Evolutionary conservation across 1,140 invertebrate genomes (phyloP).

Genomic region (Euura saliciscinereae): DNA sequence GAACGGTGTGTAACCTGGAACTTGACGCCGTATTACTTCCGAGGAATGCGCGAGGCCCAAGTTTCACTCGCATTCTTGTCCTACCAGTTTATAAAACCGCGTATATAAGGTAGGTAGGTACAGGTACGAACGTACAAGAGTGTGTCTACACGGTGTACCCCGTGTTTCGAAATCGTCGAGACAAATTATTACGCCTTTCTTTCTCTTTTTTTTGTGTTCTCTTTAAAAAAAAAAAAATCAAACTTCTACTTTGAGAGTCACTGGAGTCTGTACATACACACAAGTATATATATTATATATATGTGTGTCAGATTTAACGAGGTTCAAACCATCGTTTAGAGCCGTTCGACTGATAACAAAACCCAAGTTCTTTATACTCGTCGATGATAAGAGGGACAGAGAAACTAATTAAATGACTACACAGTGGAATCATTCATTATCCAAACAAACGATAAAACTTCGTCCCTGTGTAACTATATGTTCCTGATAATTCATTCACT

Average conservation of each 20-base stretch:
- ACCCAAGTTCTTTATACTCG: too few relatives aligned
- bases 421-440: too few relatives aligned
- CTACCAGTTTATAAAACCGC: constrained; percentile 1
- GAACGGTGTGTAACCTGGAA: too few relatives aligned
- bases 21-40: neutral
- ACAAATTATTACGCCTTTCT: neutral
- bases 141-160: too few relatives aligned
- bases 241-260: too few relatives aligned
- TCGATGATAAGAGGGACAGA: too few relatives aligned
- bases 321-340: neutral
- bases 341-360: neutral
- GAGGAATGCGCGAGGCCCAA: neutral
- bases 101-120: neutral
- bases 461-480: too few relatives aligned
- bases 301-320: constrained; percentile 9
- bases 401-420: too few relatives aligned
- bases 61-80: constrained; percentile 7
- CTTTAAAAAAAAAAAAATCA: neutral
- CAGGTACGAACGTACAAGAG: neutral
- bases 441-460: too few relatives aligned
- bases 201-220: neutral
- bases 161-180: too few relatives aligned
- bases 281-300: constrained; percentile 3
- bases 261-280: constrained; percentile 15
- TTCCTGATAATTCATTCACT: too few relatives aligned